Evolutionary conservation across 1,140 invertebrate species (phyloP), one percentile per base, ranked within the genome.

Genomic region (Holotrichia oblita): DNA sequence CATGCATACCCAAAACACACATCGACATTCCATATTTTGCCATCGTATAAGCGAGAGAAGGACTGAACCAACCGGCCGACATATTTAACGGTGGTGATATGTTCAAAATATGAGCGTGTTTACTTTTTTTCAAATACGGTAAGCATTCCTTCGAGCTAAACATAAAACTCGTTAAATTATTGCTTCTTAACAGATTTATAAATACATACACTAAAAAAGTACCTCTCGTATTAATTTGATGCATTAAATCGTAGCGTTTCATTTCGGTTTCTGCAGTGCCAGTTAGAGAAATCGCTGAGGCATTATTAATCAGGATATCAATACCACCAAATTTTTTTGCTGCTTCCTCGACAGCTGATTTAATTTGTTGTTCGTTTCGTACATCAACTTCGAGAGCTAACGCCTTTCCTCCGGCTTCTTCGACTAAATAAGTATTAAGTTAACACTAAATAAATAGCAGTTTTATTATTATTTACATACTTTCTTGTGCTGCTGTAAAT

Each of bases 21-120:
- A 99, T 97, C 0, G 97, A 98, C 98, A 99, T 99, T 22, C 98
- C 98, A 85, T 98, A 99, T 85, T 99, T 99, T 0, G 98, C 95
- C 92, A 99, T 99, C 0, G 98, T 99, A 86, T 99, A 99, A 0
- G 97, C 97, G 73, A 98, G 93, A 89, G 99, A 95, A 82, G 94
- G 91, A 77, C 92, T 91, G 86, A 99, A 99, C 98, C 98, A 99
- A 81, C 91, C 88, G 0, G 95, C 91, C 80, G 93, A 92, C 92
- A 99, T 92, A 84, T 94, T 97, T 9, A 99, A 87, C 3, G 98
- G 98, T 24, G 98, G 98, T 78, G 96, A 97, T 9, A 99, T 89
- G 86, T 99, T 99, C 3, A 99, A 89, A 83, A 99, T 99, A 84
- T 99, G 98, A 6, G 97, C 94, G 88, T 98, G 97, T 79, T 92